These are phyloP conservation scores for Anthoptus insignis DNA, from an alignment of 2,888 invertebrate species.

Conservation along the genomic window DNA sequence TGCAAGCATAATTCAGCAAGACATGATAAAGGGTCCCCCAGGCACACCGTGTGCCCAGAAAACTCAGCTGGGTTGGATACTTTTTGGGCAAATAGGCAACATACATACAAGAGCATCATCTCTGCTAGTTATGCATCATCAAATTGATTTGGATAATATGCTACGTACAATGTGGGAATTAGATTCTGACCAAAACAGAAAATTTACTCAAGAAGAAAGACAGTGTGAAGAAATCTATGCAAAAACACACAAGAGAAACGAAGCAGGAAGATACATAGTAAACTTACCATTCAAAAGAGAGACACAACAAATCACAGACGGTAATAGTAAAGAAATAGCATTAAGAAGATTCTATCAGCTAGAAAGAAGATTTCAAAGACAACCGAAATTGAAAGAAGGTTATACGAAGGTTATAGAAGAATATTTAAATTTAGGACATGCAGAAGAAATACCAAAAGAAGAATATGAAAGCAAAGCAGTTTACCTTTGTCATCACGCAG, in stretches of 20 bases:
- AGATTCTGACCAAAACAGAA: neutral
- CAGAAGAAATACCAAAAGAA: conserved; percentile 32
- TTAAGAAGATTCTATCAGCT: conserved; percentile 37
- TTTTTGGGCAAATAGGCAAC: neutral
- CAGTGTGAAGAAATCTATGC: too few species aligned
- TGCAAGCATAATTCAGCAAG: conserved; percentile 3
- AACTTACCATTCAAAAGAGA: conserved; percentile 39
- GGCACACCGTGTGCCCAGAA: conserved; percentile 19
- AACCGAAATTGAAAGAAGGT: conserved; percentile 36
- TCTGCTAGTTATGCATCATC: conserved; percentile 13
- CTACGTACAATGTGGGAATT: neutral
- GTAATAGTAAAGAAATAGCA: conserved; percentile 45
- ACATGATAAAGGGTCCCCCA: neutral
- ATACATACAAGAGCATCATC: conserved; percentile 32
- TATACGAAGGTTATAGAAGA: conserved; percentile 41
- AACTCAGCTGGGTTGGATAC: conserved; percentile 33
- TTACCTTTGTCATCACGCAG: conserved; percentile 31
- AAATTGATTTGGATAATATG: neutral
- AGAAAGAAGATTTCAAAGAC: conserved; percentile 41
- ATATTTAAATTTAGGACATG: conserved; percentile 38
- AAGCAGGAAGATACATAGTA: conserved; percentile 38
- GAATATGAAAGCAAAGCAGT: conserved; percentile 11
- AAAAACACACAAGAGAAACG: conserved; percentile 25
- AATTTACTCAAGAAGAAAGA: too few species aligned
- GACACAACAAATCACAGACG: conserved; percentile 39